phyloP scores from a whole-genome alignment of 2,888 invertebrate genomes.

The Scaptomyza flava region DNA sequence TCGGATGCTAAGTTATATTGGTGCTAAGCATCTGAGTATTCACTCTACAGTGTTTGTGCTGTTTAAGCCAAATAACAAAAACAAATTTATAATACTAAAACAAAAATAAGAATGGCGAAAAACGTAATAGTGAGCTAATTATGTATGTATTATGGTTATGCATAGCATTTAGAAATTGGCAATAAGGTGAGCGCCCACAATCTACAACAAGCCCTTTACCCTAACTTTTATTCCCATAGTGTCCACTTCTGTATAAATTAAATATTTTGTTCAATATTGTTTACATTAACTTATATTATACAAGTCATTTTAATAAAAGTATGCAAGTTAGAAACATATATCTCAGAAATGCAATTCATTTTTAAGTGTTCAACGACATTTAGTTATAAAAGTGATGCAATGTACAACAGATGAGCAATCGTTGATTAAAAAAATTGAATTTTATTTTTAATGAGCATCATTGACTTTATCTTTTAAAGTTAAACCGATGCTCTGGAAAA shows the following conservation, averaged over 20 bases:
- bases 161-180: conserved; percentile 70
- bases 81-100: conserved; percentile 5
- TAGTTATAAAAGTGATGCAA: conserved; percentile 38
- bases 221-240: conserved; percentile 31
- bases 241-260: conserved; percentile 53
- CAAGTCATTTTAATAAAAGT: conserved; percentile 70
- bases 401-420: conserved; percentile 50
- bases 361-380: conserved; percentile 10
- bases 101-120: conserved; percentile 17
- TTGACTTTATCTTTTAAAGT: conserved; percentile 17
- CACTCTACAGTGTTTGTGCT: conserved; percentile 45
- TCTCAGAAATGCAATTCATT: conserved; percentile 40
- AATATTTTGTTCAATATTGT: conserved; percentile 59
- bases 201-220: conserved; percentile 33
- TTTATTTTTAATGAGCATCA: conserved; percentile 39
- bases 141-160: conserved; percentile 54
- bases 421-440: conserved; percentile 40
- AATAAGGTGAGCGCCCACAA: conserved; percentile 46
- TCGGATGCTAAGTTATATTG: conserved; percentile 71
- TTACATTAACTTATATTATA: conserved; percentile 48
- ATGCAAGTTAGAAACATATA: conserved; percentile 64
- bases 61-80: conserved; percentile 19
- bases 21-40: conserved; percentile 73
- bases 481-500: conserved; percentile 60
- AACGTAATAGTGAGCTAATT: conserved; percentile 34